phyloP scores from a whole-genome alignment of 2,113 vertebrate genomes.

The Paraplagusia blochii region DNA sequence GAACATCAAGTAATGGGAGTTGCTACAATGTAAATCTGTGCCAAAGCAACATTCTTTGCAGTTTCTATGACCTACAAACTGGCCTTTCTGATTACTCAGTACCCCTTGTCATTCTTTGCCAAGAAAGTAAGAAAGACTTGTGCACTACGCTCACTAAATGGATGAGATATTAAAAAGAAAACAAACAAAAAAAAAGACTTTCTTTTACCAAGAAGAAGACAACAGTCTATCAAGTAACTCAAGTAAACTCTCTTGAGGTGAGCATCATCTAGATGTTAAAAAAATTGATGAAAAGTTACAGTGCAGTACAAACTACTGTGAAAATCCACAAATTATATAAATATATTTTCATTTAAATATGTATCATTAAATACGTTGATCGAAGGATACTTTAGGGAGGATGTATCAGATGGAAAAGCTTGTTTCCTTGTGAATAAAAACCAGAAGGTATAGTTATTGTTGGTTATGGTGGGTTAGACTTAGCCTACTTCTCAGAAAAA shows the following conservation, averaged over 20 bases:
- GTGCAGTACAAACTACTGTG: constrained; percentile 77
- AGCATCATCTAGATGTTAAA: constrained; percentile 68
- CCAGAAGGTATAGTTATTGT: constrained; percentile 51
- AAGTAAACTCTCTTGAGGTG: constrained; percentile 67
- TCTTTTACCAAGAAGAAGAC: constrained; percentile 60
- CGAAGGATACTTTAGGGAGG: constrained; percentile 74
- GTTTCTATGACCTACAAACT: constrained; percentile 78
- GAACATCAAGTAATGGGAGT: constrained; percentile 70
- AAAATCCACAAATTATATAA: constrained; percentile 78
- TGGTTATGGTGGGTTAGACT: constrained; percentile 71
- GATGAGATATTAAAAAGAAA: constrained; percentile 61
- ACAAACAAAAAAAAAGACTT: constrained; percentile 65
- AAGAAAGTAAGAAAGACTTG: constrained; percentile 64
- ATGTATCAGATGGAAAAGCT: constrained; percentile 70
- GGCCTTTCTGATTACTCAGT: constrained; percentile 75
- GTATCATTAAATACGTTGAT: constrained; percentile 74
- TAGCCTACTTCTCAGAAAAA: constrained; percentile 76
- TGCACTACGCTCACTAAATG: constrained; percentile 64
- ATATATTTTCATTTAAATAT: constrained; percentile 81
- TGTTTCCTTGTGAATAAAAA: constrained; percentile 75
- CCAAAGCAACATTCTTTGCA: constrained; percentile 83
- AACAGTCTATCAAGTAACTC: constrained; percentile 68
- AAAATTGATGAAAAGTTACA: constrained; percentile 74
- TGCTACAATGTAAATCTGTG: constrained; percentile 78
- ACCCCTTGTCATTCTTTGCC: constrained; percentile 68